Base-by-base conservation (phyloP, 2,797 vertebrate genomes). In the Lateolabrax maculatus region DNA sequence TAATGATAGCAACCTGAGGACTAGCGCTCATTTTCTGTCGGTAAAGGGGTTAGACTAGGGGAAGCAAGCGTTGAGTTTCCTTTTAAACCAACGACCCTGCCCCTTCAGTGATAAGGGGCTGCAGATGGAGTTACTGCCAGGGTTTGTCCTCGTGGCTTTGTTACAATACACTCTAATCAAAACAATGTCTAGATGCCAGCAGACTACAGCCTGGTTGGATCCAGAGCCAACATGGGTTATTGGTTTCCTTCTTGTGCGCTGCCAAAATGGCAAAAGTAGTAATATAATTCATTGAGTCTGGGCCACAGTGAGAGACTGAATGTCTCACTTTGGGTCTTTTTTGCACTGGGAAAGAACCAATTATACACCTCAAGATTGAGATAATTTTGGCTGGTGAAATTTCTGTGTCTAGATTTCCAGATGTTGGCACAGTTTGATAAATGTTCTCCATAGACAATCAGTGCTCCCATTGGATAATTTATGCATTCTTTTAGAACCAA, bases 81-180 rank as follows among this genome's bases (percentile, higher is more conserved):
- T 82, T 85, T 88, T 31, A 81, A 83, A 82, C 74, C 74, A 89
- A 87, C 69, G 71, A 84, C 80, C 29, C 51, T 74, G 68, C 29
- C 77, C 51, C 52, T 79, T 80, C 19, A 19, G 79, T 51, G 85
- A 89, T 87, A 84, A 81, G 75, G 55, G 56, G 68, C 62, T 87
- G 79, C 67, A 89, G 74, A 81, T 85, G 55, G 51, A 80, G 67
- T 81, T 80, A 73, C 77, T 83, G 88, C 77, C 80, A 81, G 71
- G 60, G 76, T 81, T 77, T 75, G 68, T 81, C 81, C 83, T 84
- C 66, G 4, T 67, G 80, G 82, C 77, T 87, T 87, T 72, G 71
- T 80, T 88, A 84, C 75, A 90, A 83, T 74, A 84, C 70, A 81
- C 69, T 77, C 84, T 68, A 88, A 90, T 90, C 80, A 92, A 91